These are phyloP conservation scores for Halocaridina rubra DNA, from an alignment of 2,888 invertebrate genomes.

Conservation along the genomic window DNA sequence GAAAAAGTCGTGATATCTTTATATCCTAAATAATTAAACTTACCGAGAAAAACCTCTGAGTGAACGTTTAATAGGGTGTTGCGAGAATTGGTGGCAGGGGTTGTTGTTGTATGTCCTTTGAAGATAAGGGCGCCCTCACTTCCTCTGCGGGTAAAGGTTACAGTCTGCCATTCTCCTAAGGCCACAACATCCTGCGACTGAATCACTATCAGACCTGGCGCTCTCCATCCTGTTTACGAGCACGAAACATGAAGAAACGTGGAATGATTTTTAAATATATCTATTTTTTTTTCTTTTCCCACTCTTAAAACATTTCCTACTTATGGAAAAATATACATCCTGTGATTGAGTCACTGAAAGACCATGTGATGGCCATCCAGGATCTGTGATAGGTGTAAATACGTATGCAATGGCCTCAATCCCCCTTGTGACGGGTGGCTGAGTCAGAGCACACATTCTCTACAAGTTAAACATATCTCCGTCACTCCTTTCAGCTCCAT, in stretches of 20 bases:
- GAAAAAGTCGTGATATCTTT: too few species aligned
- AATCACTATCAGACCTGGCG: conserved; percentile 29
- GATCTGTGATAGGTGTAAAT: too few species aligned
- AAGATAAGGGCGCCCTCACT: conserved; percentile 32
- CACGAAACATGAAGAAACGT: not conserved
- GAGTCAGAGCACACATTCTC: too few species aligned
- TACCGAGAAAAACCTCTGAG: conserved; percentile 50
- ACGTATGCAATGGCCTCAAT: too few species aligned
- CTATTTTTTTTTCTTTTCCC: not conserved
- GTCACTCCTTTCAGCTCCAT: too few species aligned
- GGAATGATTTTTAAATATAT: not conserved
- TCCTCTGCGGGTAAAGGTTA: conserved; percentile 42
- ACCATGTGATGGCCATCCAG: too few species aligned
- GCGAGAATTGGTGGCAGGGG: not conserved
- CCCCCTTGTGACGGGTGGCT: too few species aligned
- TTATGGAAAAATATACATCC: too few species aligned
- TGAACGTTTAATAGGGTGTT: conserved; percentile 30
- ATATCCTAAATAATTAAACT: too few species aligned
- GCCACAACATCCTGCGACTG: not conserved
- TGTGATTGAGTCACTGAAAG: too few species aligned
- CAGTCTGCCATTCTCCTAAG: conserved; percentile 50
- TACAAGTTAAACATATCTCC: too few species aligned
- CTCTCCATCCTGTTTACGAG: conserved; percentile 19
- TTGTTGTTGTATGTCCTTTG: conserved; percentile 23
- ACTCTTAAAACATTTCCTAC: too few species aligned